These are phyloP conservation scores for Drosophila truncata DNA, from an alignment of 1,140 invertebrate genomes.

Conservation along the genomic window DNA sequence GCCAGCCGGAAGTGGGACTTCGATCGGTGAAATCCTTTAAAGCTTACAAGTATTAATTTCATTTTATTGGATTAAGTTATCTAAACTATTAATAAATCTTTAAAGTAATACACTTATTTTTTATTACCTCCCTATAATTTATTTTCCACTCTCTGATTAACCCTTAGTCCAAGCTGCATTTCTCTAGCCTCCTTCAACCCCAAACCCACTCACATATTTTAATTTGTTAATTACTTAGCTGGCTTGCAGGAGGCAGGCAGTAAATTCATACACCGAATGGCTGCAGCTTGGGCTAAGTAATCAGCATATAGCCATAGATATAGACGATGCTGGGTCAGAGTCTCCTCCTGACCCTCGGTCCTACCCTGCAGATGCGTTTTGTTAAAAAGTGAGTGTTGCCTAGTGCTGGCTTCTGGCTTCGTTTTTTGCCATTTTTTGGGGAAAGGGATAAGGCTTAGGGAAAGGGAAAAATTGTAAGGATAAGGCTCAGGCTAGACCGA, in stretches of 20 bases:
- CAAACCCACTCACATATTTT: constrained; percentile 62
- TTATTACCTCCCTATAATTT: background rate
- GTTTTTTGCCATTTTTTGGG: background rate
- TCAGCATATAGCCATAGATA: constrained; percentile 60
- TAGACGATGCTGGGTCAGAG: constrained; percentile 2
- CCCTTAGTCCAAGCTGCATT: background rate
- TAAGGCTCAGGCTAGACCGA: constrained; percentile 2
- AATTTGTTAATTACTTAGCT: constrained; percentile 82
- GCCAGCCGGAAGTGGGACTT: background rate
- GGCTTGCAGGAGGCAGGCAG: constrained; percentile 38
- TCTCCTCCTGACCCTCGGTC: background rate
- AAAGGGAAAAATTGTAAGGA: background rate
- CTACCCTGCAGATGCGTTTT: constrained; percentile 18
- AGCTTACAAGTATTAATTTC: no score
- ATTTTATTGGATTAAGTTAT: background rate
- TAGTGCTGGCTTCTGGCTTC: background rate
- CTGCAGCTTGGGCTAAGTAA: constrained; percentile 57
- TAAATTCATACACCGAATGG: constrained; percentile 67
- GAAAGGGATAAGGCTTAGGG: background rate
- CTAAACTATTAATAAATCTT: background rate
- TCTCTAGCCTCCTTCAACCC: no score
- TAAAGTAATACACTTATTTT: background rate
- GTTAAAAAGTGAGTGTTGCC: constrained; percentile 52
- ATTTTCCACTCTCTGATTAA: background rate
- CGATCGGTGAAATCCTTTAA: background rate